Percentiles rank a stretch among this genome's conserved stretches.
phyloP scores from a whole-genome alignment of 2,888 invertebrate genomes.

The Ganaspis brasiliensis region DNA sequence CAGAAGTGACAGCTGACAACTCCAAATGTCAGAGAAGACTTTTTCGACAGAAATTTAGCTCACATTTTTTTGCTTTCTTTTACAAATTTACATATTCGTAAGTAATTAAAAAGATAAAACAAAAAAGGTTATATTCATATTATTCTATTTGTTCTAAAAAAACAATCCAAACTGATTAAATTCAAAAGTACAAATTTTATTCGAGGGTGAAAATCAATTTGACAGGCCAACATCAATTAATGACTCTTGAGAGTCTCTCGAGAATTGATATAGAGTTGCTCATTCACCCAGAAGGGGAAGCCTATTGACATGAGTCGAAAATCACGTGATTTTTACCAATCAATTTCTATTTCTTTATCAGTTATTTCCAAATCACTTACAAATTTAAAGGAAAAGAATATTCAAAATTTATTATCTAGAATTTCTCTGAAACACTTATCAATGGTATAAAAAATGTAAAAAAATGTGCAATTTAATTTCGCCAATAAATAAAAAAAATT shows the following conservation, averaged over 20 bases:
- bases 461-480: not conserved
- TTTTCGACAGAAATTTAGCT: no score
- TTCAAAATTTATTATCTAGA: not conserved
- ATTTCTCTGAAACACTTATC: not conserved
- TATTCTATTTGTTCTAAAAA: no score
- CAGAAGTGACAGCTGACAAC: no score
- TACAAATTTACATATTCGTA: no score
- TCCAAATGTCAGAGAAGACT: no score
- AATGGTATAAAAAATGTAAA: not conserved
- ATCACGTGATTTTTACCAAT: conserved; percentile 32
- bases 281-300: conserved; percentile 19
- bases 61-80: no score
- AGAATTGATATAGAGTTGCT: conserved; percentile 25
- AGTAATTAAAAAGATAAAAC: no score
- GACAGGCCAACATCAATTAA: conserved; percentile 37
- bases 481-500: no score
- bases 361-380: conserved; percentile 2
- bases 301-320: conserved; percentile 22
- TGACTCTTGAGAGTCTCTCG: conserved; percentile 19
- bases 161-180: no score
- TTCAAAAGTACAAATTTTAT: not conserved
- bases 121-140: no score
- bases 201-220: conserved; percentile 4
- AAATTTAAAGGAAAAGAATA: not conserved
- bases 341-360: conserved; percentile 9